Percentiles rank a stretch among this genome's conserved stretches.
These are phyloP conservation scores for Bradypodion ventrale DNA, from an alignment of 2,797 vertebrate species.

Conservation along the genomic window DNA sequence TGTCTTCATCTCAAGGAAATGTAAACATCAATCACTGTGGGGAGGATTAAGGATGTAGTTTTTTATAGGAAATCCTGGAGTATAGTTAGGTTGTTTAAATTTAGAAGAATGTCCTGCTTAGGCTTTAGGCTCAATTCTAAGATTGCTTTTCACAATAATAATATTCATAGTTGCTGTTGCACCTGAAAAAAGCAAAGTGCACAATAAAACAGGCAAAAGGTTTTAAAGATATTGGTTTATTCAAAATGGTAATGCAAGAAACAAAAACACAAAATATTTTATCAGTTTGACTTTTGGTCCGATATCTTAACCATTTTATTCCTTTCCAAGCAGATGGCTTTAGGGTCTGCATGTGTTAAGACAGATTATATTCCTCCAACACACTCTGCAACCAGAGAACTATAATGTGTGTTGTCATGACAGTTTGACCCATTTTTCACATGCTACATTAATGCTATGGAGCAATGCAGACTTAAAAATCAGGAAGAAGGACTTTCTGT, in stretches of 20 bases:
- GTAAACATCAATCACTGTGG: constrained; percentile 57
- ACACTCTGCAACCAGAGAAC: too few species aligned
- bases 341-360: too few species aligned
- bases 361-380: too few species aligned
- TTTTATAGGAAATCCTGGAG: constrained; percentile 66
- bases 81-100: constrained; percentile 46
- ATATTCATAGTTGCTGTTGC: background rate
- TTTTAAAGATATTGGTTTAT: background rate
- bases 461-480: too few species aligned
- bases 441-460: too few species aligned
- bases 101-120: constrained; percentile 5
- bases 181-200: background rate
- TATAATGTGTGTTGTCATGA: too few species aligned
- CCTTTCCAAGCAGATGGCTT: too few species aligned
- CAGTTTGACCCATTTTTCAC: too few species aligned
- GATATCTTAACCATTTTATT: background rate
- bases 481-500: too few species aligned
- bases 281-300: background rate
- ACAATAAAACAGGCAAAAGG: background rate
- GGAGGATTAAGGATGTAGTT: constrained; percentile 47
- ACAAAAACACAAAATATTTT: background rate
- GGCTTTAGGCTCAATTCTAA: constrained; percentile 17
- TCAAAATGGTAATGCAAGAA: background rate
- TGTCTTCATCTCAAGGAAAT: constrained; percentile 49
- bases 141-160: accelerated